Base-by-base conservation (phyloP, 2,888 invertebrate species). In the Sarcophaga rosellei region DNA sequence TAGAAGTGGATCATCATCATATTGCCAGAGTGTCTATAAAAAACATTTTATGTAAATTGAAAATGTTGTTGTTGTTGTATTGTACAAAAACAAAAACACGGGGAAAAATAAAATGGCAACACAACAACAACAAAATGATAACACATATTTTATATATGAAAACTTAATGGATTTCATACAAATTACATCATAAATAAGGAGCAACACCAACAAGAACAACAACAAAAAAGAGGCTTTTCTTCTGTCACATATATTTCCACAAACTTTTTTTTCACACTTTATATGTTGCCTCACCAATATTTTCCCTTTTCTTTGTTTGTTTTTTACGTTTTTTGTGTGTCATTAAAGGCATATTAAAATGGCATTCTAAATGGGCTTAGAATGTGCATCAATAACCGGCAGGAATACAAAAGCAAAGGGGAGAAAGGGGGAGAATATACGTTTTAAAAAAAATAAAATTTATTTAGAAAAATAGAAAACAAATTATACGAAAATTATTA, bases 41-140 rank as follows among this genome's bases (percentile, higher is more conserved):
- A 53, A 74, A 73, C 68, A 53, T 82, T 79, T 86, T 82, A 86
- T 82, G 82, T 73, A 86, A 83, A 86, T 83, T 86, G 77, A 81
- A 86, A 80, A 86, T 79, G 45, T 57, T 53, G 53, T 53, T 47
- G 15, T 47, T 53, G 53, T 12, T 15, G 17, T 53, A 15, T 47
- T 47, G 47, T 47, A 47, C 11, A 47, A 15, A 47, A 47, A 47
- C 35, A 35, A 35, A 35, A 35, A 35, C 25, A 25, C 23, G 23
- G 4, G 23, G 4, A 47, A 15, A 47, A 12, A 15, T 3, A 53
- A 4, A 53, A 53, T 53, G 17, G 17, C 53, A 53, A 53, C 53
- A 53, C 0, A 53, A 53, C 1, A 53, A 15, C 53, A 53, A 2
- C 47, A 47, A 4, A 11, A 47, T 15, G 15, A 47, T 47, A 15